Conservation (phyloP, 2,113 vertebrate species). For the Acanthochromis polyacanthus region DNA sequence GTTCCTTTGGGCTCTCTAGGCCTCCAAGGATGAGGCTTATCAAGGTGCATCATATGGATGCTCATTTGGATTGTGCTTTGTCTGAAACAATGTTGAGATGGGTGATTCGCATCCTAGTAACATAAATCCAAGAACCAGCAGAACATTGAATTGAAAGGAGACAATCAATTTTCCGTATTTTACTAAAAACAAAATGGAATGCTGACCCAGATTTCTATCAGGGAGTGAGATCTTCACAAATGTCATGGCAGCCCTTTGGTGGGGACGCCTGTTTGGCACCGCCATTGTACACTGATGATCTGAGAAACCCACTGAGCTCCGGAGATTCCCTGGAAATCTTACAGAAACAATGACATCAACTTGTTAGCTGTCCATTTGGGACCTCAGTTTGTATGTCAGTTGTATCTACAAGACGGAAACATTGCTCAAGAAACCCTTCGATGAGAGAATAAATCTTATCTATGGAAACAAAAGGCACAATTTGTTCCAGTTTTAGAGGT, state of each 20-base stretch:
- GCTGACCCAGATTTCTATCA: constrained; percentile 2
- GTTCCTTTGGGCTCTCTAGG: too few relatives aligned
- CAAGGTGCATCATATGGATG: too few relatives aligned
- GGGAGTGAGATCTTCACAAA: constrained; percentile 3
- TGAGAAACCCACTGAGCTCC: not conserved
- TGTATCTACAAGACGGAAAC: not conserved
- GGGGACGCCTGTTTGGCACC: constrained; percentile 13
- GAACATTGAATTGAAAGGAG: too few relatives aligned
- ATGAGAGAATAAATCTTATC: not conserved
- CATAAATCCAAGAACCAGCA: too few relatives aligned
- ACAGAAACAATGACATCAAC: constrained; percentile 28
- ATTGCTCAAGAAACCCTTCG: not conserved
- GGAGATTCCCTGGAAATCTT: constrained; percentile 34
- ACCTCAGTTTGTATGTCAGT: constrained; percentile 2
- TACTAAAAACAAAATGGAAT: too few relatives aligned
- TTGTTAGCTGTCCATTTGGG: not conserved
- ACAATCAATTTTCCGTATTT: too few relatives aligned
- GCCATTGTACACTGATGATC: constrained; percentile 1
- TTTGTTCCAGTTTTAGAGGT: not conserved
- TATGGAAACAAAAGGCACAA: constrained; percentile 15
- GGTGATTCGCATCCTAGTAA: too few relatives aligned
- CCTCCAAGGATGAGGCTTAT: too few relatives aligned
- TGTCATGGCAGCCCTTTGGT: constrained; percentile 15
- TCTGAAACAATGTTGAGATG: too few relatives aligned
- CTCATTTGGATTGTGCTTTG: too few relatives aligned